These are phyloP conservation scores for Sardina pilchardus DNA, from an alignment of 2,113 vertebrate species.

Conservation along the genomic window DNA sequence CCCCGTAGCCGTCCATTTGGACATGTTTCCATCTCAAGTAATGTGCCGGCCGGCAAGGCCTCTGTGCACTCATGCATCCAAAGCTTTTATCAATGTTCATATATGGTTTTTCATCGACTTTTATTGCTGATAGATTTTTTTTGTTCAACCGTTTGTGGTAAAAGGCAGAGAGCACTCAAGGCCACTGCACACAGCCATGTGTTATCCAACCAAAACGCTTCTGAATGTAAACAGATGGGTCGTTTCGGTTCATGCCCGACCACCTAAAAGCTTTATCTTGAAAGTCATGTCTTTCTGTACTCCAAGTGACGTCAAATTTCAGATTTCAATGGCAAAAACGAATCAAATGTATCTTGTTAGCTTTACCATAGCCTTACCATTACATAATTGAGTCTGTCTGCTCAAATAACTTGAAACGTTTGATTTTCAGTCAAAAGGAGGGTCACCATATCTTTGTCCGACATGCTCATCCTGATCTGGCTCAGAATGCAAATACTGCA, in stretches of 20 bases:
- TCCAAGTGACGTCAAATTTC: no score
- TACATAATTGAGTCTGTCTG: no score
- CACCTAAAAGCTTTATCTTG: no score
- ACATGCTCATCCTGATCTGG: no score
- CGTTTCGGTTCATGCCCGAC: no score
- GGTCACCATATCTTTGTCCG: no score
- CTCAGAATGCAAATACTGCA: neutral
- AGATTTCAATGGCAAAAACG: no score
- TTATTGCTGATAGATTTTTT: neutral
- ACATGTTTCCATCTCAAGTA: conserved; percentile 38
- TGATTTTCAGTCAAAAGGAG: no score
- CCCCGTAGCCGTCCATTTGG: conserved; percentile 46
- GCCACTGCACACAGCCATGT: neutral
- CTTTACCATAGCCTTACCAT: no score
- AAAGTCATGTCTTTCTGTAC: no score
- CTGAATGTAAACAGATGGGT: neutral
- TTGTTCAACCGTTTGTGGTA: neutral
- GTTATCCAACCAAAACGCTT: neutral
- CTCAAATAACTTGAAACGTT: no score
- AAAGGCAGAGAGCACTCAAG: neutral
- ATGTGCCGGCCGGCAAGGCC: neutral
- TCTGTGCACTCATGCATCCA: neutral
- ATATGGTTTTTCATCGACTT: neutral
- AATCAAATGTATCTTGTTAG: no score
- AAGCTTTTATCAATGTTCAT: neutral